Percentiles rank a stretch among this genome's conserved stretches.
These are phyloP conservation scores for Ctenicera cuprea DNA, from an alignment of 2,888 invertebrate species.

Conservation along the genomic window DNA sequence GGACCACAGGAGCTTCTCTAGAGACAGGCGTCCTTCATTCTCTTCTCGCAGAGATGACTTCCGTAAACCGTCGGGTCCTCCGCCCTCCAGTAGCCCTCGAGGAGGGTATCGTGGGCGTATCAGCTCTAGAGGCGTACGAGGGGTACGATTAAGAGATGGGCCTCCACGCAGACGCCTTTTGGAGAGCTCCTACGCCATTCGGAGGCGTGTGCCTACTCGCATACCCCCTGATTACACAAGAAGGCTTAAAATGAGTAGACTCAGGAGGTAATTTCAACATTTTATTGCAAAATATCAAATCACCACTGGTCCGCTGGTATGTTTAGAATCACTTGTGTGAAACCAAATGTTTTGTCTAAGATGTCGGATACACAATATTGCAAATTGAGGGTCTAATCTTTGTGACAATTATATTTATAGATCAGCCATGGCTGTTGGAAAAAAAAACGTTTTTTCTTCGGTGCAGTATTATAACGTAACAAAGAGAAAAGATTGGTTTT, in stretches of 20 bases:
- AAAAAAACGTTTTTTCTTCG: not conserved
- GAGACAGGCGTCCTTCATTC: conserved; percentile 68
- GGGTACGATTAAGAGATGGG: conserved; percentile 73
- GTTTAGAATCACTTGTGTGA: conserved; percentile 50
- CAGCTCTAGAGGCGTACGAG: conserved; percentile 73
- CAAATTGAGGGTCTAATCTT: conserved; percentile 34
- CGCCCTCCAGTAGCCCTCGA: conserved; percentile 65
- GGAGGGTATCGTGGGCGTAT: conserved; percentile 64
- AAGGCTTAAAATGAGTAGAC: conserved; percentile 70
- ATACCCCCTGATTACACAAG: conserved; percentile 69
- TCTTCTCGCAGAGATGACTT: conserved; percentile 68
- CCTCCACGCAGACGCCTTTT: conserved; percentile 76
- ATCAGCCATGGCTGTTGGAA: not conserved
- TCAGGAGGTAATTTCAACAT: conserved; percentile 71
- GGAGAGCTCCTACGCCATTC: conserved; percentile 76
- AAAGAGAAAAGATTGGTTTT: conserved; percentile 7
- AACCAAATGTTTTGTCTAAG: conserved; percentile 27
- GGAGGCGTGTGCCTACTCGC: conserved; percentile 73
- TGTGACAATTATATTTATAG: conserved; percentile 12
- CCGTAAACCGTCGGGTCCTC: conserved; percentile 67
- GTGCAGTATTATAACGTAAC: not conserved
- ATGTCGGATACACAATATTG: conserved; percentile 25
- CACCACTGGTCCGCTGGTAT: conserved; percentile 43
- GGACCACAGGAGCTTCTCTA: conserved; percentile 76
- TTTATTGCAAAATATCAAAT: conserved; percentile 52